phyloP scores from a whole-genome alignment of 2,113 vertebrate genomes.

The Oceanites oceanicus region DNA sequence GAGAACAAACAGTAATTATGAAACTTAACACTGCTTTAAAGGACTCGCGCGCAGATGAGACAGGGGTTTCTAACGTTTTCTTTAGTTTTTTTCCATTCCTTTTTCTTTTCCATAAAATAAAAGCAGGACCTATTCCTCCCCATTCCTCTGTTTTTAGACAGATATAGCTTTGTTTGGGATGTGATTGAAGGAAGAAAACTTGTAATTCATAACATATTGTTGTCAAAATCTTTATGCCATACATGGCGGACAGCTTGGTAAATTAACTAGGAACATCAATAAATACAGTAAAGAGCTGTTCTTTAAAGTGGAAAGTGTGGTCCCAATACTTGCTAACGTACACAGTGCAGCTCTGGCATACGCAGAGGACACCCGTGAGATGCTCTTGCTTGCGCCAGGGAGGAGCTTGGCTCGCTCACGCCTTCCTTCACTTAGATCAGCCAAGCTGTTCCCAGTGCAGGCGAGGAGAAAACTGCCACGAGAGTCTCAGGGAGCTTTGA shows the following conservation, averaged over 20 bases:
- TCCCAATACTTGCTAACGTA: not conserved
- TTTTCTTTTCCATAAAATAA: not conserved
- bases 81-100: not conserved
- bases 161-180: not conserved
- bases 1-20: constrained; percentile 9
- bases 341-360: not conserved
- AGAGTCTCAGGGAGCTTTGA: not conserved
- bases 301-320: not conserved
- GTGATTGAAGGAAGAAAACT: not conserved
- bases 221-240: constrained; percentile 5
- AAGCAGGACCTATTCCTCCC: not conserved
- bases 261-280: constrained; percentile 1
- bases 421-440: not conserved
- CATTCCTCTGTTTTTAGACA: not conserved
- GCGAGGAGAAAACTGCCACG: not conserved
- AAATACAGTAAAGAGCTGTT: not conserved
- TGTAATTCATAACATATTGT: not conserved
- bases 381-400: not conserved
- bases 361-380: not conserved
- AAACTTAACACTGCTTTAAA: constrained; percentile 35
- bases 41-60: not conserved
- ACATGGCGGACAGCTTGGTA: not conserved
- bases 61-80: not conserved
- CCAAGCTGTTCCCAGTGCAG: not conserved
- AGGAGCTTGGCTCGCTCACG: not conserved